Evolutionary conservation across 2,113 vertebrate species (phyloP), one percentile per base, ranked within the genome.

Genomic region (Anhinga anhinga): DNA sequence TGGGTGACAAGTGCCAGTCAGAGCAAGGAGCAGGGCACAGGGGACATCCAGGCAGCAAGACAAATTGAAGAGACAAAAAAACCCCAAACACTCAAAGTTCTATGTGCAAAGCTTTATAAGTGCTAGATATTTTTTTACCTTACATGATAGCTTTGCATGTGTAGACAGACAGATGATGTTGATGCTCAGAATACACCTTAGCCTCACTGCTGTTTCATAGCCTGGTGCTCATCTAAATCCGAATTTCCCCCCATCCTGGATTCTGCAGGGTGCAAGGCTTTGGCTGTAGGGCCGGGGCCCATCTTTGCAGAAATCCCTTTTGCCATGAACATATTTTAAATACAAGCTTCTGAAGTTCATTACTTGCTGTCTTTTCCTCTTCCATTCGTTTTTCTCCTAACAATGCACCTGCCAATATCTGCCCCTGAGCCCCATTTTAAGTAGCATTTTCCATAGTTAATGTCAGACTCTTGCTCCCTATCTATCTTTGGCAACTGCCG

Each of bases 321-420:
- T 83, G 72, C 94, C 4, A 20, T 55, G 70, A 77, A 86, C 42
- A 7, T 23, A 50, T 77, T 95, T 93, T 72, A 94, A 93, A 91
- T 45, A 8, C n/a, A 42, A 65, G 82, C 70, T 95, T 96, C 89
- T 2, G 21, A 86, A 93, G 92, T 94, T 92, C 88, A 84, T 94
- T 95, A 70, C 5, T 77, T 77, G 78, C 84, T 73, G 84, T 25
- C 89, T 91, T 93, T 87, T 88, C 70, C 72, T 59, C 91, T 53
- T 70, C 95, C 67, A 88, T 95, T 82, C 11, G 4, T 93, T 94
- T 95, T 82, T 62, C 93, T 82, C 87, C 74, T 94, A 95, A 91
- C 91, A 96, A 94, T 70, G 74, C 87, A 70, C 70, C 95, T 96
- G 96, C 96, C 94, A 90, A 93, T 95, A 95, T 88, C 91, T 93